A percentile compares a stretch with the other conserved stretches of the same genome.
Evolutionary conservation across 2,888 invertebrate genomes (phyloP).

Genomic region (Hylaea fasciaria): DNA sequence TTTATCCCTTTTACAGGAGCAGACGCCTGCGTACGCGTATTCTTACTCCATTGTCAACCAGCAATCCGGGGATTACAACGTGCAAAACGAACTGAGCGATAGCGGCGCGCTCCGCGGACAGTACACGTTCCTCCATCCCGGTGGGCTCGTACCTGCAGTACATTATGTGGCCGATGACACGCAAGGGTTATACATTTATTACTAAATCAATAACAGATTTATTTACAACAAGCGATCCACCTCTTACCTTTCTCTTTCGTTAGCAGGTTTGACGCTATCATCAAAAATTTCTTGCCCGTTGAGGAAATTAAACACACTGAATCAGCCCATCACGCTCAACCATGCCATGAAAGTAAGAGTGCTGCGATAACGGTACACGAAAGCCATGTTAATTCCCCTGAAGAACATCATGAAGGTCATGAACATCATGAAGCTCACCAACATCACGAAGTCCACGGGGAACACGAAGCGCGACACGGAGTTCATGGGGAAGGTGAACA

Average conservation of each 20-base stretch:
- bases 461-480: not conserved
- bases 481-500: not conserved
- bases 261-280: conserved; percentile 73
- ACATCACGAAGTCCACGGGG: not conserved
- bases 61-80: conserved; percentile 82
- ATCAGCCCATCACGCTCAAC: conserved; percentile 17
- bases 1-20: conserved; percentile 49
- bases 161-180: conserved; percentile 82
- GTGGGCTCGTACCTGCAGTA: conserved; percentile 81
- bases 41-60: conserved; percentile 83
- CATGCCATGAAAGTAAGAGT: conserved; percentile 57
- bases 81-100: conserved; percentile 81
- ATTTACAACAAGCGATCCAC: conserved; percentile 8
- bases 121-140: conserved; percentile 82
- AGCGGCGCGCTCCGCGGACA: conserved; percentile 81
- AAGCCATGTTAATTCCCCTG: conserved; percentile 20
- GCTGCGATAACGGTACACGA: conserved; percentile 53
- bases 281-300: conserved; percentile 66
- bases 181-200: conserved; percentile 66
- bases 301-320: conserved; percentile 37
- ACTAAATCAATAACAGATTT: conserved; percentile 19
- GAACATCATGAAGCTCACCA: conserved; percentile 14
- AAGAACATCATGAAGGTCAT: conserved; percentile 17
- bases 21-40: conserved; percentile 71
- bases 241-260: conserved; percentile 22